Conservation (phyloP, 2,888 invertebrate species). For the Lottia scabra region DNA sequence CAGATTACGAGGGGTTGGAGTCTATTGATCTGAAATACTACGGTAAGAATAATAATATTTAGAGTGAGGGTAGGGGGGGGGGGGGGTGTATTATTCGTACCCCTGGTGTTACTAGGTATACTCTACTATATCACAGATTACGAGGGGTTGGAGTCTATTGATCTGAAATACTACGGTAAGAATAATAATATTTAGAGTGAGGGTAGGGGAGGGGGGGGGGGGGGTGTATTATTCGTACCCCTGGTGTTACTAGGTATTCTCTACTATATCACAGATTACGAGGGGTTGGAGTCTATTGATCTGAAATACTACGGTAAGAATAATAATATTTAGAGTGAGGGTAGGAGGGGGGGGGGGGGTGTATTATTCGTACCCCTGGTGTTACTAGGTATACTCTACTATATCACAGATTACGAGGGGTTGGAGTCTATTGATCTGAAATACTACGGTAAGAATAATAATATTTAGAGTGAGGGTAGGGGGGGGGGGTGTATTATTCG, state of each 20-base stretch:
- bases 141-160: constrained; percentile 38
- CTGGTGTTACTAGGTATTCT: constrained; percentile 48
- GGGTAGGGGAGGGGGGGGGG: constrained; percentile 12
- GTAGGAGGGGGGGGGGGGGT: too few species aligned
- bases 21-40: constrained; percentile 54
- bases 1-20: constrained; percentile 29
- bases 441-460: constrained; percentile 47
- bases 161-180: constrained; percentile 57
- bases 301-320: constrained; percentile 53
- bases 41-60: constrained; percentile 39
- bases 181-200: too few species aligned
- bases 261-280: constrained; percentile 36
- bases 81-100: too few species aligned
- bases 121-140: constrained; percentile 39
- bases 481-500: constrained; percentile 42
- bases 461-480: too few species aligned
- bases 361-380: too few species aligned
- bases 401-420: constrained; percentile 35
- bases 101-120: constrained; percentile 49
- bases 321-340: neutral
- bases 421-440: constrained; percentile 47
- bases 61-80: neutral
- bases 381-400: constrained; percentile 43
- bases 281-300: constrained; percentile 42
- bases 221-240: constrained; percentile 49